phyloP scores from a whole-genome alignment of 2,888 invertebrate genomes.

The Hartigia nigra region DNA sequence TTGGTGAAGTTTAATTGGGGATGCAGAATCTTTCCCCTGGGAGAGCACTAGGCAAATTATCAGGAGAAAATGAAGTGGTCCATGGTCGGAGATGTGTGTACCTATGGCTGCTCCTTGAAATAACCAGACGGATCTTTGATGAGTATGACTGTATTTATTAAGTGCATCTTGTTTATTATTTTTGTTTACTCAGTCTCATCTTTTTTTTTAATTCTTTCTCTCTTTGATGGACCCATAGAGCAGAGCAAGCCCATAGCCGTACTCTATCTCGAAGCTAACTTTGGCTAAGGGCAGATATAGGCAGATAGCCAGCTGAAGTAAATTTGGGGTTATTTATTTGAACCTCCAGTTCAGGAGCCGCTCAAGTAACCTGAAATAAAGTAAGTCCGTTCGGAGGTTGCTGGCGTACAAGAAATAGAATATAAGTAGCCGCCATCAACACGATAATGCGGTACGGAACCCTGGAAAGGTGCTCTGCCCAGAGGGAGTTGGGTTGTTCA shows the following conservation, averaged over 20 bases:
- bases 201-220: background rate
- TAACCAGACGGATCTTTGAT: background rate
- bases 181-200: background rate
- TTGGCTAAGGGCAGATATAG: background rate
- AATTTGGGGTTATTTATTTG: constrained; percentile 22
- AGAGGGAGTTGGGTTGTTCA: constrained; percentile 36
- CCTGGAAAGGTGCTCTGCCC: background rate
- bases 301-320: background rate
- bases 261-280: background rate
- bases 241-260: background rate
- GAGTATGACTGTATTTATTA: background rate
- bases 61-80: background rate
- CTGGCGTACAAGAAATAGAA: constrained; percentile 39
- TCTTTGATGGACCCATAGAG: background rate
- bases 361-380: constrained; percentile 15
- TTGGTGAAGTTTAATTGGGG: constrained; percentile 60
- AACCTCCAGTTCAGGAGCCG: background rate
- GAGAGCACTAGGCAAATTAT: constrained; percentile 28
- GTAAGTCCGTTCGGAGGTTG: constrained; percentile 22
- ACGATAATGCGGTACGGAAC: constrained; percentile 43
- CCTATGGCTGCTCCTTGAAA: background rate
- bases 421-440: constrained; percentile 49
- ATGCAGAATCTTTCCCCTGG: constrained; percentile 51
- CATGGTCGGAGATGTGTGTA: background rate
- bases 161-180: background rate